These are phyloP conservation scores for Henricia sp. DNA, from an alignment of 53 echinoderm and acorn worm genomes.

Conservation along the genomic window DNA sequence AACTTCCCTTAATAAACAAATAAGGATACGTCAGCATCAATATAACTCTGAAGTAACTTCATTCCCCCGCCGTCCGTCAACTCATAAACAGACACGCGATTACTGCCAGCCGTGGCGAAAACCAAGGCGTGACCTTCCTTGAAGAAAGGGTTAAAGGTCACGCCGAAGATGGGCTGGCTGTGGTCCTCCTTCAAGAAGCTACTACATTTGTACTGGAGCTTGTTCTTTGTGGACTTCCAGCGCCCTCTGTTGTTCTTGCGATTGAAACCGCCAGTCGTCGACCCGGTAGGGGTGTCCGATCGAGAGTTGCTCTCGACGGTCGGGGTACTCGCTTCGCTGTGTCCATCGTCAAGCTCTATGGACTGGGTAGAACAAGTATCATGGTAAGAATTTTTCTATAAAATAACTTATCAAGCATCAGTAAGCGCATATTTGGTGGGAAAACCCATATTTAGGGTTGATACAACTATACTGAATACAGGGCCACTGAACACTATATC, in stretches of 20 bases:
- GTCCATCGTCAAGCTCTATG: constrained; percentile 69
- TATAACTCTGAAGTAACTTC: constrained; percentile 91
- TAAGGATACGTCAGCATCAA: constrained; percentile 98
- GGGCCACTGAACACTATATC: no score
- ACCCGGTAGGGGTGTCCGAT: constrained; percentile 88
- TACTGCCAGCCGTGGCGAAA: constrained; percentile 90
- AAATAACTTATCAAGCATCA: no score
- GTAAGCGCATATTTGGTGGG: no score
- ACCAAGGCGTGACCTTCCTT: constrained; percentile 86
- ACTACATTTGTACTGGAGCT: constrained; percentile 85
- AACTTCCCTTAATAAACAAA: not conserved
- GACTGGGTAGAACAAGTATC: no score
- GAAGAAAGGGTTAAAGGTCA: constrained; percentile 81
- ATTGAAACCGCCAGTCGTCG: constrained; percentile 69
- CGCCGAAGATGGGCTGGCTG: constrained; percentile 95
- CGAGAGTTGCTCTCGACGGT: constrained; percentile 86
- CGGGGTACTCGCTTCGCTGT: constrained; percentile 81
- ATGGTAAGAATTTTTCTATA: no score
- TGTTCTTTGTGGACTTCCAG: constrained; percentile 68
- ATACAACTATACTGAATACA: no score
- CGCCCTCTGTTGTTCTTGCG: constrained; percentile 63
- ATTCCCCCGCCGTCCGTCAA: constrained; percentile 82
- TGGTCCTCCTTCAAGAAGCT: constrained; percentile 93
- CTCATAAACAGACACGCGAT: constrained; percentile 93
- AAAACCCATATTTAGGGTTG: no score